Evolutionary conservation across 1,140 invertebrate species (phyloP).

Genomic region (Tetraneura akinire): DNA sequence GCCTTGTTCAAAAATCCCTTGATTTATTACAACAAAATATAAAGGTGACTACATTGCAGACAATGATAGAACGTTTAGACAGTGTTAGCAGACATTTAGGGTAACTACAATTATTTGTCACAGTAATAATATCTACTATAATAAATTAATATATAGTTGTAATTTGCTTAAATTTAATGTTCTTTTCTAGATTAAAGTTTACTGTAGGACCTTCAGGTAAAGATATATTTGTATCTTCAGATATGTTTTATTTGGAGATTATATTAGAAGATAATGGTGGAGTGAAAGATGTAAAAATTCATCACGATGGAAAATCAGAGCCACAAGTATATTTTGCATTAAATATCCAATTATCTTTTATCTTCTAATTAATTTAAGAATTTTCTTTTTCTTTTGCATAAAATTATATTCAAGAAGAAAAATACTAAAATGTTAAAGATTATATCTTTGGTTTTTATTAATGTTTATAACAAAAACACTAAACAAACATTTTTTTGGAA

Average conservation of each 20-base stretch:
- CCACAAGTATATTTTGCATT: conserved; percentile 60
- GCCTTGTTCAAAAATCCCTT: conserved; percentile 83
- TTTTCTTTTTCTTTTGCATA: not conserved
- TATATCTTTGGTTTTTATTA: no score
- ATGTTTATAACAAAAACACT: no score
- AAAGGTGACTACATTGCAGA: conserved; percentile 86
- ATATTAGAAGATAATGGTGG: conserved; percentile 77
- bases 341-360: no score
- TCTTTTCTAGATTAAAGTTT: conserved; percentile 70
- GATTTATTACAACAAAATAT: conserved; percentile 92
- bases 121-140: not conserved
- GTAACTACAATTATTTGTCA: conserved; percentile 59
- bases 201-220: conserved; percentile 69
- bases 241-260: conserved; percentile 96
- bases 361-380: not conserved
- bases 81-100: conserved; percentile 85
- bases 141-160: not conserved
- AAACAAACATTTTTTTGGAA: no score
- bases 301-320: conserved; percentile 79
- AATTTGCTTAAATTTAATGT: not conserved
- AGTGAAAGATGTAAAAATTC: conserved; percentile 90
- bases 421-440: not conserved
- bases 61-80: conserved; percentile 88
- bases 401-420: not conserved
- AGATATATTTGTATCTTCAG: conserved; percentile 88